Conservation (phyloP, 2,888 invertebrate genomes). For the Leucoma salicis region DNA sequence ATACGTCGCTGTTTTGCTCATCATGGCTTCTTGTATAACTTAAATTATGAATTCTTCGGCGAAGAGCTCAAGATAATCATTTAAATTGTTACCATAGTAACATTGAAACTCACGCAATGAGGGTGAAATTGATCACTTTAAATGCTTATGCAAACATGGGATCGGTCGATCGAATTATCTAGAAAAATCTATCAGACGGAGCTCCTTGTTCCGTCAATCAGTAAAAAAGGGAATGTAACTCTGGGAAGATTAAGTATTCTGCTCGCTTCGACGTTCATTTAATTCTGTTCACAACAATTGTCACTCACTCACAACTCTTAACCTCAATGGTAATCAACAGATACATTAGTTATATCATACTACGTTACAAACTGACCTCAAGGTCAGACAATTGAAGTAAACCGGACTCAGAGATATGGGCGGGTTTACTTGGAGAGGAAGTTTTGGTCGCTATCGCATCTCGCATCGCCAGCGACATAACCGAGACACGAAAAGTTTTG, state of each 20-base stretch:
- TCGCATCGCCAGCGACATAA: constrained; percentile 1
- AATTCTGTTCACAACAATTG: constrained; percentile 4
- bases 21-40: constrained; percentile 44
- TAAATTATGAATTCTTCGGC: constrained; percentile 38
- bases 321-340: background rate
- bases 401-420: background rate
- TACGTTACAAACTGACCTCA: background rate
- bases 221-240: constrained; percentile 30
- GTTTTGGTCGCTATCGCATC: background rate
- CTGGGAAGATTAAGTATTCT: constrained; percentile 14
- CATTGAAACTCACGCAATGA: no score
- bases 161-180: no score
- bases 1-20: constrained; percentile 41
- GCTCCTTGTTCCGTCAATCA: constrained; percentile 15
- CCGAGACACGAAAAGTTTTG: background rate
- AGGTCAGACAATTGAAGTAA: background rate
- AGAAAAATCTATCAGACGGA: constrained; percentile 15
- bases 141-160: no score
- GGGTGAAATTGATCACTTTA: no score
- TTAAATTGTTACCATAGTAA: constrained; percentile 12
- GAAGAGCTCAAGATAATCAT: constrained; percentile 26
- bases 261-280: constrained; percentile 18
- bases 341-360: background rate
- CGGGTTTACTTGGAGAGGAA: no score
- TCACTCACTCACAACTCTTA: constrained; percentile 12